These are phyloP conservation scores for Pseudomyrmex flavicornis DNA, from an alignment of 1,140 invertebrate genomes.

Conservation along the genomic window DNA sequence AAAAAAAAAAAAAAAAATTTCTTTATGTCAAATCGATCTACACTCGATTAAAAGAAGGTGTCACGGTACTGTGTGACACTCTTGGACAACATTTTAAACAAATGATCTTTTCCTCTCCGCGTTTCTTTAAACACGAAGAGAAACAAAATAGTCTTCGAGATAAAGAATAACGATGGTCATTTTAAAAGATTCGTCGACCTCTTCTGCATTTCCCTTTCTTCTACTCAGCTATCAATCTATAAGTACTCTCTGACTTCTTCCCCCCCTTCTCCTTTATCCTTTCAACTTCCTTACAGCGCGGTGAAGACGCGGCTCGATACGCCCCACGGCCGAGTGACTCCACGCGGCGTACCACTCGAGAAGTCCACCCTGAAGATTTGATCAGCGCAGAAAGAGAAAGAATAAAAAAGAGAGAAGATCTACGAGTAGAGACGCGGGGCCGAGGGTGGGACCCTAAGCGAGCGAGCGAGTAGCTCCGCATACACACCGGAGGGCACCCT, in stretches of 20 bases:
- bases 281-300: constrained; percentile 68
- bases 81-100: not conserved
- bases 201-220: constrained; percentile 9
- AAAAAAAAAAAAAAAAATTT: constrained; percentile 47
- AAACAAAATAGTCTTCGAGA: constrained; percentile 4
- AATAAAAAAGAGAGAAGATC: constrained; percentile 45
- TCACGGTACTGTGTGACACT: constrained; percentile 67
- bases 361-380: constrained; percentile 77
- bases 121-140: not conserved
- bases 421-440: constrained; percentile 69
- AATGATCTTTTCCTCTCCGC: not conserved
- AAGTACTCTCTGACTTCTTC: constrained; percentile 27
- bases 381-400: constrained; percentile 70
- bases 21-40: constrained; percentile 74
- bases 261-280: constrained; percentile 63
- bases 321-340: constrained; percentile 69
- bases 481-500: constrained; percentile 66
- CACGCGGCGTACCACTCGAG: constrained; percentile 62
- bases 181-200: constrained; percentile 34
- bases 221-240: constrained; percentile 49
- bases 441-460: constrained; percentile 74
- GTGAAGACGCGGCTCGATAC: constrained; percentile 72
- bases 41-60: constrained; percentile 71
- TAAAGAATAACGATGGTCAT: constrained; percentile 36
- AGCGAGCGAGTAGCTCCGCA: constrained; percentile 35